A percentile compares a stretch with the other conserved stretches of the same genome.
Evolutionary conservation across 2,888 invertebrate species (phyloP).

Genomic region (Crepidodera aurea): DNA sequence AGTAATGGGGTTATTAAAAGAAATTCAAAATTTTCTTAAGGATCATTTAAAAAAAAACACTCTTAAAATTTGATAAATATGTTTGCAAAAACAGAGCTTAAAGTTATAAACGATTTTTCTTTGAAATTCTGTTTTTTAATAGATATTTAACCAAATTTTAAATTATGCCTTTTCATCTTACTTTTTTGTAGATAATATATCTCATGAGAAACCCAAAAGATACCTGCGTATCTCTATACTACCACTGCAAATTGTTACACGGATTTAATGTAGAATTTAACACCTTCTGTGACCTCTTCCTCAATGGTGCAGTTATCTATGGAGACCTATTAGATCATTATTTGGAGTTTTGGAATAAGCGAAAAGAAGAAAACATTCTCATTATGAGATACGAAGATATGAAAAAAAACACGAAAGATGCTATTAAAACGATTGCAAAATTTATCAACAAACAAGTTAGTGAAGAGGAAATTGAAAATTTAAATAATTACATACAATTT

Average conservation of each 20-base stretch:
- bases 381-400: slow-evolving; percentile 86
- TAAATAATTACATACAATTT: slow-evolving; percentile 54
- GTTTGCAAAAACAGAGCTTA: too few species aligned
- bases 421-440: slow-evolving; percentile 67
- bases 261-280: slow-evolving; percentile 69
- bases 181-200: slow-evolving; percentile 76
- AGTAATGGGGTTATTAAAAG: too few species aligned
- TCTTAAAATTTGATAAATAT: too few species aligned
- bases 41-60: too few species aligned
- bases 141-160: too few species aligned
- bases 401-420: slow-evolving; percentile 74
- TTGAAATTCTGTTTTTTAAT: too few species aligned
- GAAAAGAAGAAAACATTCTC: slow-evolving; percentile 75
- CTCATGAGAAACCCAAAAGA: slow-evolving; percentile 91
- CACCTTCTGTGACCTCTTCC: slow-evolving; percentile 78
- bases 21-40: too few species aligned
- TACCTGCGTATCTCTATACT: slow-evolving; percentile 86
- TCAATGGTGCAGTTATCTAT: slow-evolving; percentile 71
- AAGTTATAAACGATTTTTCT: too few species aligned
- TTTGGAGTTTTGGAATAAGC: slow-evolving; percentile 73
- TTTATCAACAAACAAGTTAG: slow-evolving; percentile 75
- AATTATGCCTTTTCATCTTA: neutral
- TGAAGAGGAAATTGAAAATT: slow-evolving; percentile 69
- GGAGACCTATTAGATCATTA: slow-evolving; percentile 73
- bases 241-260: slow-evolving; percentile 80